Conservation (phyloP, 37 sponge, comb jelly and placozoan genomes). For the Spongilla lacustris region DNA sequence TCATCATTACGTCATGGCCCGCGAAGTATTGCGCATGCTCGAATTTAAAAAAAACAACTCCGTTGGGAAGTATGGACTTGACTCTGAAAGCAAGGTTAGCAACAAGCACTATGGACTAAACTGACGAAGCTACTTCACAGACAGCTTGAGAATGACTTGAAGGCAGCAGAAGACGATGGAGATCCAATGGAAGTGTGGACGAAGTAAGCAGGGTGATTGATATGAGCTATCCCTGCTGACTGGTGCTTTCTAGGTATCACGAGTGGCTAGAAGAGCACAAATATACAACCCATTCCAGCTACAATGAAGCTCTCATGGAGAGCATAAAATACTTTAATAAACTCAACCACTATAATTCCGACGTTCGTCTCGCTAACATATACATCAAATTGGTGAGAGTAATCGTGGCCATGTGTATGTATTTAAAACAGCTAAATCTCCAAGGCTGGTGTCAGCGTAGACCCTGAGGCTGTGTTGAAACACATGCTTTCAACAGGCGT, state of each 20-base stretch:
- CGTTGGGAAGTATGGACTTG: neutral
- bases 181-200: conserved; percentile 11
- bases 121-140: neutral
- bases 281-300: neutral
- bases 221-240: neutral
- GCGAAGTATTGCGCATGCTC: neutral
- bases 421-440: neutral
- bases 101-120: neutral
- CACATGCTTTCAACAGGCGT: conserved; percentile 19
- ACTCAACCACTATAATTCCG: conserved; percentile 9
- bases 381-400: conserved; percentile 22
- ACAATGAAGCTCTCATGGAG: neutral
- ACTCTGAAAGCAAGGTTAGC: neutral
- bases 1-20: neutral
- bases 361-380: conserved; percentile 18
- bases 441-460: conserved; percentile 4
- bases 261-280: conserved; percentile 12
- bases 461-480: conserved; percentile 11
- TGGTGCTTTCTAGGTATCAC: neutral
- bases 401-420: neutral
- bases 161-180: neutral
- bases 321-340: conserved; percentile 10
- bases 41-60: neutral
- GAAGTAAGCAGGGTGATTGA: neutral
- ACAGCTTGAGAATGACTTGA: neutral